These are phyloP conservation scores for Xyliphius kryptos DNA, from an alignment of 2,113 vertebrate genomes.

Conservation along the genomic window DNA sequence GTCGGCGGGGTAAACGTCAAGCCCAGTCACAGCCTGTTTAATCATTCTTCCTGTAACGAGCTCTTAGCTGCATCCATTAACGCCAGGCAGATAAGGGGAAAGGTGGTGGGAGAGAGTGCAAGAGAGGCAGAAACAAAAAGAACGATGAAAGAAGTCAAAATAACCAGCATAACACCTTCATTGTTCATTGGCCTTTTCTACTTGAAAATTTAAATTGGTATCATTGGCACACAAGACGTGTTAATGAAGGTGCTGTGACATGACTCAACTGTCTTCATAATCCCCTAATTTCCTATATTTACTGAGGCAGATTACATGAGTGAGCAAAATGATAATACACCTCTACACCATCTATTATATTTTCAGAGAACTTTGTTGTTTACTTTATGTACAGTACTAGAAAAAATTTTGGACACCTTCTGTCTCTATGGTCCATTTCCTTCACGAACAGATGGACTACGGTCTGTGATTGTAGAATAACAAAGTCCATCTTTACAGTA, in stretches of 20 bases:
- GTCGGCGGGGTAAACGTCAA: constrained; percentile 47
- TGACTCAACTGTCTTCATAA: constrained; percentile 48
- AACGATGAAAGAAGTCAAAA: constrained; percentile 26
- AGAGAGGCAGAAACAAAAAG: constrained; percentile 6
- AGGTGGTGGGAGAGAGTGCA: constrained; percentile 8
- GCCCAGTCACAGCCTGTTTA: constrained; percentile 37
- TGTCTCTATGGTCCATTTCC: too few relatives aligned
- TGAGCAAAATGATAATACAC: constrained; percentile 51
- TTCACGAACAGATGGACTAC: too few relatives aligned
- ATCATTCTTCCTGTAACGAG: constrained; percentile 46
- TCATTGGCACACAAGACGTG: constrained; percentile 47
- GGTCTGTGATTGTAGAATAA: too few relatives aligned
- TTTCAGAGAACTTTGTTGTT: constrained; percentile 30
- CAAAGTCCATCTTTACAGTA: too few relatives aligned
- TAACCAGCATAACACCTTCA: constrained; percentile 51
- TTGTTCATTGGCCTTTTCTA: constrained; percentile 43
- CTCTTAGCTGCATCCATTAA: constrained; percentile 46
- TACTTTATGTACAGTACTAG: too few relatives aligned
- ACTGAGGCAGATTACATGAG: constrained; percentile 47
- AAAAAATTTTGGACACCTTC: too few relatives aligned
- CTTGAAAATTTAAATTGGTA: constrained; percentile 51
- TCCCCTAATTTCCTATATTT: constrained; percentile 43
- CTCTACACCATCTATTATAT: constrained; percentile 46
- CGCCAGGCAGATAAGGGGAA: constrained; percentile 27
- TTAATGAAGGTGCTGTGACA: constrained; percentile 25